These are phyloP conservation scores for Lampris megalopsis DNA, from an alignment of 2,113 vertebrate species.

Conservation along the genomic window DNA sequence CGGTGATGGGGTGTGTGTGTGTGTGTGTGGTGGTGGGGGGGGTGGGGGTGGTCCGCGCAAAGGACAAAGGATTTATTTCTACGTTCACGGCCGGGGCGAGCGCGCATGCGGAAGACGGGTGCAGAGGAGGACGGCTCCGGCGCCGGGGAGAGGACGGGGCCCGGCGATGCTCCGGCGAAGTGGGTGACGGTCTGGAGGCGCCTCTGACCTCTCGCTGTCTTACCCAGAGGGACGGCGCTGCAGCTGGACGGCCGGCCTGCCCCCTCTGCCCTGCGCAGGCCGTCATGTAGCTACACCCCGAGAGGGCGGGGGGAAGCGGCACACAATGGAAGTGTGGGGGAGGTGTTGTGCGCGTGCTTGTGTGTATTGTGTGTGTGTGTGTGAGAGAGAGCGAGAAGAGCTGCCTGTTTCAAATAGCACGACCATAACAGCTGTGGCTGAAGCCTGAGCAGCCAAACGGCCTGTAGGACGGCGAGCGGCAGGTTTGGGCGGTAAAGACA, in stretches of 20 bases:
- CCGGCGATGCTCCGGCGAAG: constrained; percentile 24
- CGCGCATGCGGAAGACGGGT: constrained; percentile 28
- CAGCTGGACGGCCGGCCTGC: constrained; percentile 57
- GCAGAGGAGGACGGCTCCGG: constrained; percentile 19
- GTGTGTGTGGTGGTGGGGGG: background rate
- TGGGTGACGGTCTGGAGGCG: constrained; percentile 46
- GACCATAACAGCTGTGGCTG: too few relatives aligned
- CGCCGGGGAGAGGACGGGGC: constrained; percentile 32
- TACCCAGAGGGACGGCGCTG: constrained; percentile 57
- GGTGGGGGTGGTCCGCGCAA: background rate
- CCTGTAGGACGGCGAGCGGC: too few relatives aligned
- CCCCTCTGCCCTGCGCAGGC: constrained; percentile 9
- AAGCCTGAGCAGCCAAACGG: too few relatives aligned
- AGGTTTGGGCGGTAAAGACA: background rate
- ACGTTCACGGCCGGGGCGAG: constrained; percentile 11
- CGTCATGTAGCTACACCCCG: background rate
- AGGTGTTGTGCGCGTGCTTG: too few relatives aligned
- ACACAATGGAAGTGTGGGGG: too few relatives aligned
- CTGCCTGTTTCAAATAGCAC: too few relatives aligned
- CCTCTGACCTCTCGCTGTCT: constrained; percentile 66
- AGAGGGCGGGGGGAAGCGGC: constrained; percentile 8
- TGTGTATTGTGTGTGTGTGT: too few relatives aligned
- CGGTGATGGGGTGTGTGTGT: constrained; percentile 20
- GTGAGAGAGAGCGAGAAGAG: too few relatives aligned
- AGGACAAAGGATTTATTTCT: constrained; percentile 45